Base-by-base conservation (phyloP, 1,140 invertebrate species). In the Drosophila willistoni region DNA sequence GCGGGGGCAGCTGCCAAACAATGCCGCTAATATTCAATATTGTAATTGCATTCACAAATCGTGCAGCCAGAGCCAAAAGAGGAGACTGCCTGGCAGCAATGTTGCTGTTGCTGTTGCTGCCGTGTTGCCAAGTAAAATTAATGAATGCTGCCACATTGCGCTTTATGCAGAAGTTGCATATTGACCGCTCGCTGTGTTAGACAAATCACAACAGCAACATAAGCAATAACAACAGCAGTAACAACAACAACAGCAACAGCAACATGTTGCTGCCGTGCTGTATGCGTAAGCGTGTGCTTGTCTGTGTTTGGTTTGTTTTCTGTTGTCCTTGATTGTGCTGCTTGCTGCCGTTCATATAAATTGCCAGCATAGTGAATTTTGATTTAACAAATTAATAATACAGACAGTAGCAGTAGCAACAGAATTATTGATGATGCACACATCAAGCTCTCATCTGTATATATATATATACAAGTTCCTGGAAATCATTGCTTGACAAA, bases 381-480 rank as follows among this genome's bases (percentile, higher is more conserved):
- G 89, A 90, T 90, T 85, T 91, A 78, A 84, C 89, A 87, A 89
- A 90, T 90, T 90, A 90, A 90, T 90, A 90, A 84, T 71, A 78
- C 44, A 55, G 59, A 65, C 59, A 70, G 72, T 55, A 69, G 75
- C 82, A 60, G 82, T 86, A 86, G 79, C 84, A 70, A 84, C 79
- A 68, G 75, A 47, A 75, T 87, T 90, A 90, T 90, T 90, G 87
- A 90, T 90, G 87, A 90, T 87, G 80, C 72, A 12, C 72, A 73
- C 73, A 81, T 65, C 75, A 64, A 63, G 47, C 64, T 57, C 19
- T 22, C 44, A 51, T 22, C 25, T 63, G 13, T 25, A 13, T 34
- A 47, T 61, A 64, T 39, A 74, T 33, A 51, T 54, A 51, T 56
- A 60, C 34, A 47, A 55, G 75, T 86, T 86, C 82, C 69, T 70